These are phyloP conservation scores for Sinosuthora webbiana DNA, from an alignment of 2,113 vertebrate species.

Conservation along the genomic window DNA sequence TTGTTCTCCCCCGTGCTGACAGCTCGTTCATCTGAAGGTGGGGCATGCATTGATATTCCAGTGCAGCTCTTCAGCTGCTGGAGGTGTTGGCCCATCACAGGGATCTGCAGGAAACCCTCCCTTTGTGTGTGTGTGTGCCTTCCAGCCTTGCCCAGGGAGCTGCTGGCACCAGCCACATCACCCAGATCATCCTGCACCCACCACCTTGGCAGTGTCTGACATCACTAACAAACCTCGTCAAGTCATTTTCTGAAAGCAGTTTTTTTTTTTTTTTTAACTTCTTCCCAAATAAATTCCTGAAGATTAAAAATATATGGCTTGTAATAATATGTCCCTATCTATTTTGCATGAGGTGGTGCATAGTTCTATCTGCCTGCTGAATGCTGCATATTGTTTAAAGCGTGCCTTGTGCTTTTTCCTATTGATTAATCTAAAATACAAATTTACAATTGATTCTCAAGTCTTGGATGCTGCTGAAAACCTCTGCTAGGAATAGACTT, in stretches of 20 bases:
- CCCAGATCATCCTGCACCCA: neutral
- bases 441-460: constrained; percentile 21
- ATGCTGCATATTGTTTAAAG: neutral
- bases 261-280: neutral
- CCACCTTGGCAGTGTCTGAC: neutral
- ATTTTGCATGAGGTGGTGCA: neutral
- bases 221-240: neutral
- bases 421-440: constrained; percentile 36
- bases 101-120: neutral
- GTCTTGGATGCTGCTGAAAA: constrained; percentile 9
- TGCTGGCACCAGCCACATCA: neutral
- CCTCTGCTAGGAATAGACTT: constrained; percentile 16
- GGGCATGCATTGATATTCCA: neutral
- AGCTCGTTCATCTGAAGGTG: neutral
- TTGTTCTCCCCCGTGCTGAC: neutral
- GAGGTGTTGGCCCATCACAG: neutral
- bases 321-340: neutral
- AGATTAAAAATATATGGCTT: neutral
- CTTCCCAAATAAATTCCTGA: neutral
- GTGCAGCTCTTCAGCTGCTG: neutral
- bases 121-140: neutral
- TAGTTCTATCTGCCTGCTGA: neutral
- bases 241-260: neutral
- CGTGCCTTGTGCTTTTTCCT: neutral
- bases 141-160: neutral